Conservation (phyloP, 1,140 invertebrate genomes). For the Aphaenogaster rudis region DNA sequence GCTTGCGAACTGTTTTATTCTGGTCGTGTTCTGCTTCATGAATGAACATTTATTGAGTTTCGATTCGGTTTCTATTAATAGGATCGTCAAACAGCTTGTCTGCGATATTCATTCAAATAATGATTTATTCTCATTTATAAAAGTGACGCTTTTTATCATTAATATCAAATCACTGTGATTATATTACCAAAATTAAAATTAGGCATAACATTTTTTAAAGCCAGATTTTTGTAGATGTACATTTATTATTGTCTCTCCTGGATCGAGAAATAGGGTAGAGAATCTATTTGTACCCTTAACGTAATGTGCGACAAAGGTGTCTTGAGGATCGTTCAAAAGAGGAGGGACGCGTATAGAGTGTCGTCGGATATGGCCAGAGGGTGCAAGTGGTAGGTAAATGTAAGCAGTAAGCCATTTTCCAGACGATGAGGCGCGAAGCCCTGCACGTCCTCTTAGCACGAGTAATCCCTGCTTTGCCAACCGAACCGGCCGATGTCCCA, state of each 20-base stretch:
- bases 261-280: background rate
- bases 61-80: slow-evolving; percentile 27
- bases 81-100: background rate
- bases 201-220: background rate
- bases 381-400: slow-evolving; percentile 79
- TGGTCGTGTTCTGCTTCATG: background rate
- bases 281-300: slow-evolving; percentile 14
- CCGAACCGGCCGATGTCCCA: slow-evolving; percentile 66
- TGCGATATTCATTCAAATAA: background rate
- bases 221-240: background rate
- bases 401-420: slow-evolving; percentile 87
- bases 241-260: background rate
- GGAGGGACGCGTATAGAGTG: slow-evolving; percentile 36
- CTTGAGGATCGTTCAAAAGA: slow-evolving; percentile 23
- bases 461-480: slow-evolving; percentile 86
- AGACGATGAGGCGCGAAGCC: slow-evolving; percentile 88
- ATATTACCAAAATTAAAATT: background rate
- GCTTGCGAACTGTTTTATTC: background rate
- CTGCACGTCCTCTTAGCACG: slow-evolving; percentile 83
- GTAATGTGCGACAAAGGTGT: slow-evolving; percentile 26
- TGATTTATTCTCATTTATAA: background rate
- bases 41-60: slow-evolving; percentile 5
- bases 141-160: background rate
- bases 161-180: background rate
- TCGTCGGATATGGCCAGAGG: slow-evolving; percentile 52